Percentiles rank a stretch among this genome's conserved stretches.
These are phyloP conservation scores for Platysteira castanea DNA, from an alignment of 2,113 vertebrate genomes.

Conservation along the genomic window DNA sequence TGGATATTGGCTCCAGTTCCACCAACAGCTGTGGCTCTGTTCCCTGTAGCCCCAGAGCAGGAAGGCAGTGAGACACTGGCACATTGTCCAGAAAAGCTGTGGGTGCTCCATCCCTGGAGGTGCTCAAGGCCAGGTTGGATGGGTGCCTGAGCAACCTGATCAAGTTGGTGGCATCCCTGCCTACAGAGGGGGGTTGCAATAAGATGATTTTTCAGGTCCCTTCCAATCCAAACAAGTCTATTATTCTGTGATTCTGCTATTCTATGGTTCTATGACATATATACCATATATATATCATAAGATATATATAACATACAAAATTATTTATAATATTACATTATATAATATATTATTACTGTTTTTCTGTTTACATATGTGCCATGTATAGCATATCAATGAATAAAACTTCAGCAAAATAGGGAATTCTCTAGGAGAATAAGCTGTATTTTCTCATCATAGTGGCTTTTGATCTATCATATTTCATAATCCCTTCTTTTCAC, in stretches of 20 bases:
- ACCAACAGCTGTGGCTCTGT: neutral
- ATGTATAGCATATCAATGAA: neutral
- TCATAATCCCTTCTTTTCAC: neutral
- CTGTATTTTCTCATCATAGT: neutral
- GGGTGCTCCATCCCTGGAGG: neutral
- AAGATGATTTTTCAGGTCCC: neutral
- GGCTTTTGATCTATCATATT: neutral
- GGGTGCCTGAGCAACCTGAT: neutral
- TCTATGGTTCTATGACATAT: neutral
- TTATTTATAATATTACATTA: neutral
- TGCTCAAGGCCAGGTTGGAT: neutral
- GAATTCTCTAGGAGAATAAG: neutral
- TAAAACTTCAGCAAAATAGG: neutral
- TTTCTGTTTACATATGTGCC: neutral
- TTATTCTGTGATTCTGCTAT: neutral
- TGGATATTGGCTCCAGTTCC: neutral
- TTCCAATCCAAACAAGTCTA: neutral
- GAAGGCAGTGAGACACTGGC: neutral
- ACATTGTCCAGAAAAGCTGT: neutral
- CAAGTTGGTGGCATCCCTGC: neutral
- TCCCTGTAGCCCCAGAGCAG: neutral
- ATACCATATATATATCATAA: neutral
- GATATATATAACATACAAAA: neutral
- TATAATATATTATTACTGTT: neutral
- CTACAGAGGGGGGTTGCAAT: neutral